These are phyloP conservation scores for Salvelinus sp. DNA, from an alignment of 2,113 vertebrate genomes.

Conservation along the genomic window DNA sequence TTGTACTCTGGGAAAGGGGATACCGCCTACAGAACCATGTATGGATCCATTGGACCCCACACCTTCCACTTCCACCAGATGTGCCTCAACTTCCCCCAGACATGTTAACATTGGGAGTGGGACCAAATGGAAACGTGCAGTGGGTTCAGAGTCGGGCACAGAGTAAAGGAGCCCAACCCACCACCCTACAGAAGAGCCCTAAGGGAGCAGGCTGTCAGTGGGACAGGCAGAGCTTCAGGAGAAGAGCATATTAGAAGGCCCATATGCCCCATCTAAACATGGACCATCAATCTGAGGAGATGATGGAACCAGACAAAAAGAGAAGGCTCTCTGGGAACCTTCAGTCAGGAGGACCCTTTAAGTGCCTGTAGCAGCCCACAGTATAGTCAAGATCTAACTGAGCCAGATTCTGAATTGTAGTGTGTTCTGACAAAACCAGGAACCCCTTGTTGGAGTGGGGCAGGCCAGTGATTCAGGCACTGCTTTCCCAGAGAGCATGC, in stretches of 20 bases:
- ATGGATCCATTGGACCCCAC: constrained; percentile 9
- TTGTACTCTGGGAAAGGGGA: no score
- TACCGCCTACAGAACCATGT: constrained; percentile 9
- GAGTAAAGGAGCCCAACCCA: neutral
- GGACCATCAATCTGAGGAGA: constrained; percentile 33
- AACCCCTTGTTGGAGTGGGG: neutral
- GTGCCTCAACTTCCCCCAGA: constrained; percentile 2
- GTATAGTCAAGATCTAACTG: neutral
- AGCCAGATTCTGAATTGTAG: constrained; percentile 23
- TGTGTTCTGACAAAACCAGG: neutral
- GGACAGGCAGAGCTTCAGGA: constrained; percentile 14
- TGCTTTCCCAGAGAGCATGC: constrained; percentile 29
- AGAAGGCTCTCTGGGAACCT: constrained; percentile 23
- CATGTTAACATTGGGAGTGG: constrained; percentile 5
- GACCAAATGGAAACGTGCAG: constrained; percentile 49
- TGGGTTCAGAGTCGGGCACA: constrained; percentile 1
- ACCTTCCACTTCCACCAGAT: constrained; percentile 1
- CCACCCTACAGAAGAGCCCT: neutral
- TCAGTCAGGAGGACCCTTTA: constrained; percentile 42
- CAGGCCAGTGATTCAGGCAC: constrained; percentile 1
- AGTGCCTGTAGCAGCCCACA: constrained; percentile 27
- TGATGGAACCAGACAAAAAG: constrained; percentile 44
- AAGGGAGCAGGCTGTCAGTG: neutral
- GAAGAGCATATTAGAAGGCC: constrained; percentile 15
- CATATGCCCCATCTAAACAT: neutral